A percentile compares a stretch with the other conserved stretches of the same genome.
Evolutionary conservation across 2,888 invertebrate species (phyloP).

Genomic region (Carcina quercana): DNA sequence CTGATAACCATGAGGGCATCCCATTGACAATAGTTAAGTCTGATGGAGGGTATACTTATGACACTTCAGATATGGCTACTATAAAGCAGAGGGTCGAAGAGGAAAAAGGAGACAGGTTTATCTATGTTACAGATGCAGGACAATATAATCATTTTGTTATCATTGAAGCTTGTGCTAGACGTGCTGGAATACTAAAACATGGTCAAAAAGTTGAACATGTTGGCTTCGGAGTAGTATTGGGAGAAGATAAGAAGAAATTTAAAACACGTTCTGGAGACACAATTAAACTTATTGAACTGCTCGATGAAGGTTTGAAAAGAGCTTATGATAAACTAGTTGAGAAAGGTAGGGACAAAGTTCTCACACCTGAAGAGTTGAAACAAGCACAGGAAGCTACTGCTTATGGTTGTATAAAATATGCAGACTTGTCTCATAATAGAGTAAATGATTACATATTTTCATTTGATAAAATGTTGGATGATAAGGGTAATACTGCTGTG

Average conservation of each 20-base stretch:
- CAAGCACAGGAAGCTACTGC: conserved; percentile 93
- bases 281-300: conserved; percentile 87
- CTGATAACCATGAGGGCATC: conserved; percentile 78
- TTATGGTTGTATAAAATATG: conserved; percentile 98
- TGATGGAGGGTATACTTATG: conserved; percentile 98
- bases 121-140: conserved; percentile 96
- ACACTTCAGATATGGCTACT: conserved; percentile 97
- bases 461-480: conserved; percentile 99
- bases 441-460: conserved; percentile 97
- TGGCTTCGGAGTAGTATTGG: conserved; percentile 96
- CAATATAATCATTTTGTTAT: conserved; percentile 84
- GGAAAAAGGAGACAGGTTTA: conserved; percentile 91
- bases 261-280: conserved; percentile 99
- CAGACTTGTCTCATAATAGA: conserved; percentile 95
- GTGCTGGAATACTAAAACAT: conserved; percentile 79
- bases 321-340: conserved; percentile 88
- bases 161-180: conserved; percentile 86
- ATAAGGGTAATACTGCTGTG: conserved; percentile 98
- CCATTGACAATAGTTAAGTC: conserved; percentile 97
- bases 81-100: conserved; percentile 88
- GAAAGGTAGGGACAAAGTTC: conserved; percentile 88
- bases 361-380: conserved; percentile 86
- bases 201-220: conserved; percentile 90
- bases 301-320: conserved; percentile 93
- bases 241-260: conserved; percentile 99